Percentiles rank a stretch among this genome's conserved stretches.
Conservation (phyloP, 1,140 invertebrate genomes). For the Limonius californicus region DNA sequence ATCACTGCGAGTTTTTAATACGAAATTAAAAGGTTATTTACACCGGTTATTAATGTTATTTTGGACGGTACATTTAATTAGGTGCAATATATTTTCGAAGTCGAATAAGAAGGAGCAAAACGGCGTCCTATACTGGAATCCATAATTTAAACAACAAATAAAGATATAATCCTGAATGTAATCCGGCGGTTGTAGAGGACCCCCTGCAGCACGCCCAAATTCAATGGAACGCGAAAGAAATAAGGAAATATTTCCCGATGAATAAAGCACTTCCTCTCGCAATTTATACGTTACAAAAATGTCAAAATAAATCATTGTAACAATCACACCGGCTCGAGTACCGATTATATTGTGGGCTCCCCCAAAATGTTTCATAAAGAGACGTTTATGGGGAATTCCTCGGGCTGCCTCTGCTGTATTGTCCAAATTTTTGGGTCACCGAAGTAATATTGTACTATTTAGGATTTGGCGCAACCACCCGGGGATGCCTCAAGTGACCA, state of each 20-base stretch:
- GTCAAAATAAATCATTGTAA: slow-evolving; percentile 23
- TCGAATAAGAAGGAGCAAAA: too few relatives aligned
- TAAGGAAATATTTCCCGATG: slow-evolving; percentile 18
- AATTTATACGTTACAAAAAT: slow-evolving; percentile 18
- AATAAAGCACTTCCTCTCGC: slow-evolving; percentile 11
- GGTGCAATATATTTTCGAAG: too few relatives aligned
- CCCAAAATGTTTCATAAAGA: not conserved
- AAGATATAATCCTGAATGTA: not conserved
- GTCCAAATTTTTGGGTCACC: not conserved
- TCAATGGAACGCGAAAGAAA: slow-evolving; percentile 17
- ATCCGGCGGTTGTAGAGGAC: not conserved
- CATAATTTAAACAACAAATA: not conserved
- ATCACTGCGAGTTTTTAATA: too few relatives aligned
- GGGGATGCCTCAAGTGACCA: too few relatives aligned
- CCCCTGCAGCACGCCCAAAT: slow-evolving; percentile 6
- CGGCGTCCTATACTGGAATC: too few relatives aligned
- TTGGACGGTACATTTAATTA: too few relatives aligned
- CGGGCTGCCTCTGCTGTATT: not conserved
- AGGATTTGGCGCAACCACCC: not conserved
- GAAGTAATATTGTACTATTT: not conserved
- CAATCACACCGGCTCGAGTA: slow-evolving; percentile 16
- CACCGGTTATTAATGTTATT: too few relatives aligned
- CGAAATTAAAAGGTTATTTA: too few relatives aligned
- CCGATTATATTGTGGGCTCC: slow-evolving; percentile 17
- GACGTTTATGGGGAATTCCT: slow-evolving; percentile 2